phyloP scores from a whole-genome alignment of 2,797 vertebrate genomes.

The Tympanoctomys barrerae region DNA sequence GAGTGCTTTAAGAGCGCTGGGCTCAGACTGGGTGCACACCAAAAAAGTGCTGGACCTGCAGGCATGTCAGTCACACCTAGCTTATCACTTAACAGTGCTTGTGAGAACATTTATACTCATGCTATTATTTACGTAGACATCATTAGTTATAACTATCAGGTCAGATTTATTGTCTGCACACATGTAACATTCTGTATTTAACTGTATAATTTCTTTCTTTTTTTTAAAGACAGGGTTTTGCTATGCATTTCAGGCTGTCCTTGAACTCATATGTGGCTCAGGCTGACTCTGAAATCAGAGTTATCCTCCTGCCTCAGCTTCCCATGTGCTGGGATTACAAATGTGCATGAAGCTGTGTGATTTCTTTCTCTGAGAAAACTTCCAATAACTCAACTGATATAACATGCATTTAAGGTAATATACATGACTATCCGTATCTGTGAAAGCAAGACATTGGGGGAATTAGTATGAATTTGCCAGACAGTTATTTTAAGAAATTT shows the following conservation, averaged over 20 bases:
- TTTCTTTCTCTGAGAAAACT: conserved; percentile 15
- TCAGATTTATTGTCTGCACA: neutral
- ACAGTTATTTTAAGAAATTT: neutral
- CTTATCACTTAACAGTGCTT: neutral
- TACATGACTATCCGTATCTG: neutral
- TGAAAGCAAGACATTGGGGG: neutral
- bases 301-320: too few species aligned
- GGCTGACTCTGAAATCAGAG: too few species aligned
- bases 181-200: neutral
- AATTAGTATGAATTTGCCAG: neutral
- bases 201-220: too few species aligned
- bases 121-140: neutral
- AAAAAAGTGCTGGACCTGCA: neutral
- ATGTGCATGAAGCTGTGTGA: neutral
- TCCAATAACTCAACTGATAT: conserved; percentile 31
- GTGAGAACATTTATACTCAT: neutral
- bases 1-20: too few species aligned
- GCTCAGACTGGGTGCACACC: too few species aligned
- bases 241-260: too few species aligned
- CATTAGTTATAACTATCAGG: neutral
- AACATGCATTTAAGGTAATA: neutral
- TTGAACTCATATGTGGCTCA: too few species aligned
- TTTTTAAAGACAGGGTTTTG: too few species aligned
- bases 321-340: neutral
- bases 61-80: neutral